These are phyloP conservation scores for Nannoperca australis DNA, from an alignment of 2,797 vertebrate species.

Conservation along the genomic window DNA sequence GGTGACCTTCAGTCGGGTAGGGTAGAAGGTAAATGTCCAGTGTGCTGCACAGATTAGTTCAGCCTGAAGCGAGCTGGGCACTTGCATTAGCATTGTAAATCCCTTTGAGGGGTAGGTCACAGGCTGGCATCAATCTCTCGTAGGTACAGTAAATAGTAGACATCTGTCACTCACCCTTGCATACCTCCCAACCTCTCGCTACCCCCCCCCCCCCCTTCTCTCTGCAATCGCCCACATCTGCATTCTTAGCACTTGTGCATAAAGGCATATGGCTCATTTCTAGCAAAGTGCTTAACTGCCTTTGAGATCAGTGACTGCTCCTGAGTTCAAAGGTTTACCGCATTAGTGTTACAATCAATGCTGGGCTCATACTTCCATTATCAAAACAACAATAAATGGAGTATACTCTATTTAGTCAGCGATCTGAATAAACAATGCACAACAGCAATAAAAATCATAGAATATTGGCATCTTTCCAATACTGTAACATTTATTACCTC, in stretches of 20 bases:
- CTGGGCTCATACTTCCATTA: constrained; percentile 2
- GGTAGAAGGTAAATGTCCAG: constrained; percentile 27
- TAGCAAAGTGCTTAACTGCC: constrained; percentile 24
- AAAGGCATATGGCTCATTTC: constrained; percentile 48
- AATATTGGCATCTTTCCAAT: constrained; percentile 10
- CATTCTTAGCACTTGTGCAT: constrained; percentile 51
- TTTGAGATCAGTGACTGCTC: constrained; percentile 38
- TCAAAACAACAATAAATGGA: neutral
- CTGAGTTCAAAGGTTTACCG: constrained; percentile 12
- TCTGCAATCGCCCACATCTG: constrained; percentile 50
- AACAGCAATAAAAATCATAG: neutral
- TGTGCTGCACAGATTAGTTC: constrained; percentile 43
- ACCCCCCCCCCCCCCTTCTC: neutral
- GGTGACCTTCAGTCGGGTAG: constrained; percentile 43
- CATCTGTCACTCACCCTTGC: constrained; percentile 44
- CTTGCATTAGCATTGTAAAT: constrained; percentile 45
- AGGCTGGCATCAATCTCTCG: constrained; percentile 10
- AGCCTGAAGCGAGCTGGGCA: constrained; percentile 25
- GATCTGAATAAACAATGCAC: neutral
- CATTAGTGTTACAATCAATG: constrained; percentile 10
- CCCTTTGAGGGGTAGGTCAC: constrained; percentile 36
- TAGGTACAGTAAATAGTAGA: constrained; percentile 38
- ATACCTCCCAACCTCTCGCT: constrained; percentile 1
- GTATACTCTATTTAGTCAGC: neutral
- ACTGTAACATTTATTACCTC: neutral